Conservation (phyloP, 2,113 vertebrate species). For the Peromyscus californicus region DNA sequence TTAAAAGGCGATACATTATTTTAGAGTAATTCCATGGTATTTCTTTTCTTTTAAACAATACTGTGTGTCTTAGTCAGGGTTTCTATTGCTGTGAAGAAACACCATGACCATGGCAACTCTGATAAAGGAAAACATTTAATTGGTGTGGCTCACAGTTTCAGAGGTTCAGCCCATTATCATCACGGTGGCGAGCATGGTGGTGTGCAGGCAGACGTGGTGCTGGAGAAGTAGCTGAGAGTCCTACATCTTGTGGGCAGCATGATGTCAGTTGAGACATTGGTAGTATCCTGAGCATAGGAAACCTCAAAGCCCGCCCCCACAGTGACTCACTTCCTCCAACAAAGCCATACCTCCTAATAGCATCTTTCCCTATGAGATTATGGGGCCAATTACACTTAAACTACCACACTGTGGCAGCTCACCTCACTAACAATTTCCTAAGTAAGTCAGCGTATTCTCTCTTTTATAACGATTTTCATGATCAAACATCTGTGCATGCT, state of each 20-base stretch:
- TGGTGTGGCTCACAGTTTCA: no score
- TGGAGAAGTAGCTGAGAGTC: no score
- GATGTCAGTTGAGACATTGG: no score
- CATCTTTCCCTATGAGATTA: neutral
- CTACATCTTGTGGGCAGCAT: no score
- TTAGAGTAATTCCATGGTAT: neutral
- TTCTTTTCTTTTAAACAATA: neutral
- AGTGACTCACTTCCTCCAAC: neutral
- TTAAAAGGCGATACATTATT: neutral
- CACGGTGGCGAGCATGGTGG: no score
- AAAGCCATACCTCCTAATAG: neutral
- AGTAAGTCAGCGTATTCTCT: neutral
- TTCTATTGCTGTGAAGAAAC: no score
- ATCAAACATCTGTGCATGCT: neutral
- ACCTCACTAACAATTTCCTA: neutral
- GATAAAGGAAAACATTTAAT: no score
- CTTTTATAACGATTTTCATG: neutral
- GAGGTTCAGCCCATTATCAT: no score
- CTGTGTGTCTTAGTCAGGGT: neutral
- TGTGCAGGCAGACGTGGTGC: no score
- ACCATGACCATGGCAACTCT: no score
- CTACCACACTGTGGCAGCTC: neutral
- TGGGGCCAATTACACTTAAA: neutral
- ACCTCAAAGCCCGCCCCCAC: neutral
- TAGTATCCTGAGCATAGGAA: no score